phyloP scores from a whole-genome alignment of 2,797 vertebrate species.

The Amphiprion clarkii region DNA sequence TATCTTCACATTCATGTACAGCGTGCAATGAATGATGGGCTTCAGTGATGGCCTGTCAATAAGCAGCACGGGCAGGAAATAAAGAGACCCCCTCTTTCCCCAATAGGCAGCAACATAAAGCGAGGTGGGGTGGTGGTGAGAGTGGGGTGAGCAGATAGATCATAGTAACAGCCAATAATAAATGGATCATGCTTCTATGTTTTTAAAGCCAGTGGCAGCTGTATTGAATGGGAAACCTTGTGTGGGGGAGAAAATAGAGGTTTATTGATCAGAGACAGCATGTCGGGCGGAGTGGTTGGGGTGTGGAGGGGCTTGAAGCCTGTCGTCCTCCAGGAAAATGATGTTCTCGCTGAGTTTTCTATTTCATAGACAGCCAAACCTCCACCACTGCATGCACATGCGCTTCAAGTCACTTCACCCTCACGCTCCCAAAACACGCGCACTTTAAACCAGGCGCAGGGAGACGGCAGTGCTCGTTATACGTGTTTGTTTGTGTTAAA shows the following conservation, averaged over 20 bases:
- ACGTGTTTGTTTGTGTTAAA: conserved; percentile 70
- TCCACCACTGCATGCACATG: conserved; percentile 20
- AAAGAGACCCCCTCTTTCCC: conserved; percentile 77
- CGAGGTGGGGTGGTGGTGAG: conserved; percentile 64
- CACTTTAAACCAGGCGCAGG: conserved; percentile 3
- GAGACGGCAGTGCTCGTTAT: conserved; percentile 45
- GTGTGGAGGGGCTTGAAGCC: conserved; percentile 57
- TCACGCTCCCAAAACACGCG: conserved; percentile 13
- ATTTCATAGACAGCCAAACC: conserved; percentile 72
- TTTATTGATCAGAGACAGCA: conserved; percentile 87
- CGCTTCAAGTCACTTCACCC: conserved; percentile 41
- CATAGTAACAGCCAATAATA: conserved; percentile 91
- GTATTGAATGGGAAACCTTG: conserved; percentile 86
- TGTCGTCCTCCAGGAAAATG: conserved; percentile 84
- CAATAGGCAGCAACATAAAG: conserved; percentile 82
- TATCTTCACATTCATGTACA: conserved; percentile 66
- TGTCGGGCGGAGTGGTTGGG: conserved; percentile 64
- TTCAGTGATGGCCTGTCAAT: conserved; percentile 82
- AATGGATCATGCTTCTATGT: conserved; percentile 84
- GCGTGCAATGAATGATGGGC: conserved; percentile 72
- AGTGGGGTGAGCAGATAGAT: conserved; percentile 78
- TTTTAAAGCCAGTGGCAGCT: conserved; percentile 87
- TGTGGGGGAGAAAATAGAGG: conserved; percentile 87
- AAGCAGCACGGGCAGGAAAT: conserved; percentile 79
- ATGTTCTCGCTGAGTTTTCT: conserved; percentile 81